These are phyloP conservation scores for Parapristionchus giblindavisi DNA, from an alignment of 2,888 invertebrate species.

Conservation along the genomic window DNA sequence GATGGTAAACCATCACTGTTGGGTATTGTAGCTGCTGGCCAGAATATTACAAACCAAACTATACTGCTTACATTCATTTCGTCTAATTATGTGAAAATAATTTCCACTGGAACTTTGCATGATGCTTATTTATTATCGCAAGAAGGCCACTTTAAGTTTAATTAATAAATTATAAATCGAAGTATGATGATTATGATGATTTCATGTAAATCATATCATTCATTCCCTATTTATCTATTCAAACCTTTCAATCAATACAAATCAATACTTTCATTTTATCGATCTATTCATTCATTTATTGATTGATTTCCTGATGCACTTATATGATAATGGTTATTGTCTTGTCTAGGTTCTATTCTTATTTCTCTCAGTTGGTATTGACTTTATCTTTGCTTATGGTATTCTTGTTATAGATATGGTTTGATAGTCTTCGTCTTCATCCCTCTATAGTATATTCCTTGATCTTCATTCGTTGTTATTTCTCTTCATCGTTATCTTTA, in stretches of 20 bases:
- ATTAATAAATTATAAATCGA: no score
- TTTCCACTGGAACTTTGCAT: no score
- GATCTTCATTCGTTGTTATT: constrained; percentile 8
- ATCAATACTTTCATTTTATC: not conserved
- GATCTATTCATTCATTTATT: not conserved
- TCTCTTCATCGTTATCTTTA: not conserved
- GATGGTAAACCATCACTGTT: no score
- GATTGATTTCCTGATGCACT: not conserved
- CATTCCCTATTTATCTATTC: not conserved
- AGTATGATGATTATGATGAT: constrained; percentile 32
- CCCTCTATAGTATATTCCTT: constrained; percentile 1
- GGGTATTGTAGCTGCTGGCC: no score
- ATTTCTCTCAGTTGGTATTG: no score
- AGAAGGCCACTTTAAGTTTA: no score
- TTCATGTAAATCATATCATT: constrained; percentile 25
- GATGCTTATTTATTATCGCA: no score
- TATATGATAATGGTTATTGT: not conserved
- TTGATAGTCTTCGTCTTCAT: not conserved
- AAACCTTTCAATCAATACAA: constrained; percentile 1
- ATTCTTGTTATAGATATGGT: constrained; percentile 8
- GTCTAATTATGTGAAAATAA: no score
- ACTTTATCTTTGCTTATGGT: no score
- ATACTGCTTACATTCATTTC: no score
- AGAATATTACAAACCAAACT: no score
- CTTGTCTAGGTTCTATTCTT: no score